Base-by-base conservation (phyloP, 2,113 vertebrate species). In the Nannobrachium achirus region DNA sequence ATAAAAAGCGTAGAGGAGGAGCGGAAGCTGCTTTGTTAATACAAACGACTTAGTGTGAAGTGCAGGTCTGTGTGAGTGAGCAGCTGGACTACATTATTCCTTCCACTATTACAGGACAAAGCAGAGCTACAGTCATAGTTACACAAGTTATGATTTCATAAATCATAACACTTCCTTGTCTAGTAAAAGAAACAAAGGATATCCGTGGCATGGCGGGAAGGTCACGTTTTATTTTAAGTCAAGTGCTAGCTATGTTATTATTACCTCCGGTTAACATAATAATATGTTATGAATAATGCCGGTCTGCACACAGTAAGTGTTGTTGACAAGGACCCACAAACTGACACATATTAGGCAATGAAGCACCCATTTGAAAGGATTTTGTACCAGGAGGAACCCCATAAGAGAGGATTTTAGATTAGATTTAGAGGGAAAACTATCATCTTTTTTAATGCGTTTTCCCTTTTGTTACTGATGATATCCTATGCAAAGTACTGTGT, bases 101-200 rank as follows among this genome's bases (percentile, higher is more conserved):
- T 58, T 44, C 3, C 16, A 45, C 49, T 7, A 49, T 51, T 52
- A 20, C 51, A 51, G 11, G n/a, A n/a, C 13, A 63, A 60, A 10
- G 56, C 33, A 51, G 15, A 8, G 19, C 14, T 18, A 11, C 4
- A 25, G 52, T n/a, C 65, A 16, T 2, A 64, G 13, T 42, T 42
- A 42, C 33, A 69, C 10, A 19, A 15, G 20, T 69, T 74, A 69
- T 69, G 49, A 16, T 8, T 13, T 46, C 52, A 71, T 56, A 70
- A 77, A 67, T 6, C 45, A 8, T 7, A 48, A n/a, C 8, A 75
- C 75, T 75, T 79, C 73, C 66, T 76, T 4, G 41, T 16, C 49
- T 6, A 14, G 8, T n/a, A 1, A 40, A 44, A 73, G 5, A 5
- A 56, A 67, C 39, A 75, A 50, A 50, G 6, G 33, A 40, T 3